Evolutionary conservation across 2,888 invertebrate genomes (phyloP).

Genomic region (Trichopoda pennipes): DNA sequence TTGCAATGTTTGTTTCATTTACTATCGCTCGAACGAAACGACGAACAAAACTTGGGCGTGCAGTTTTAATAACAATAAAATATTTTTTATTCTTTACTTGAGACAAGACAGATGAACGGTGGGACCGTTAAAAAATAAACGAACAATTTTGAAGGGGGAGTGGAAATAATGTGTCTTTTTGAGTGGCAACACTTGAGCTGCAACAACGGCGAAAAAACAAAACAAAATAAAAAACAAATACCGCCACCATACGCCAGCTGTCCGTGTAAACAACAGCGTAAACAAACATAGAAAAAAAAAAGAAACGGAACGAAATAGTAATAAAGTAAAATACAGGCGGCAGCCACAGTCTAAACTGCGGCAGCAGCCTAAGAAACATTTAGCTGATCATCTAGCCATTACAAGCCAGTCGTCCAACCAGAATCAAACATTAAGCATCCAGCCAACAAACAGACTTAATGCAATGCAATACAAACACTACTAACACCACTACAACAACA

Average conservation of each 20-base stretch:
- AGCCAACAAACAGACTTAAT: background rate
- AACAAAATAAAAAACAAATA: slow-evolving; percentile 39
- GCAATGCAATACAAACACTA: background rate
- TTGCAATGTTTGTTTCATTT: slow-evolving; percentile 46
- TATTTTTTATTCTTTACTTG: slow-evolving; percentile 46
- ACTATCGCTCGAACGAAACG: slow-evolving; percentile 33
- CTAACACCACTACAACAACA: slow-evolving; percentile 5
- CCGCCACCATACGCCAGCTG: slow-evolving; percentile 68
- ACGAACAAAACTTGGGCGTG: slow-evolving; percentile 62
- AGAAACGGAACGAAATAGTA: slow-evolving; percentile 36
- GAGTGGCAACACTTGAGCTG: slow-evolving; percentile 64
- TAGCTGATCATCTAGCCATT: slow-evolving; percentile 32
- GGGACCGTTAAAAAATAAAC: slow-evolving; percentile 25
- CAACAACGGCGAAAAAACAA: slow-evolving; percentile 29
- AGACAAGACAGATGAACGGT: slow-evolving; percentile 34
- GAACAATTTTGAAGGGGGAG: slow-evolving; percentile 29
- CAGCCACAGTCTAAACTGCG: slow-evolving; percentile 10
- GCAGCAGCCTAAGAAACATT: slow-evolving; percentile 11
- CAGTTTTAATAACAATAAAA: slow-evolving; percentile 61
- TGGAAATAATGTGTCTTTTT: slow-evolving; percentile 49
- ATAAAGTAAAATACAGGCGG: slow-evolving; percentile 39
- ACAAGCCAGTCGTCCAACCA: background rate
- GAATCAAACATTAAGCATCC: slow-evolving; percentile 5
- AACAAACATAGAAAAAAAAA: slow-evolving; percentile 54
- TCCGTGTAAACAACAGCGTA: slow-evolving; percentile 67